A percentile compares a stretch with the other conserved stretches of the same genome.
These are phyloP conservation scores for Caiman crocodilus DNA, from an alignment of 2,797 vertebrate genomes.

Conservation along the genomic window DNA sequence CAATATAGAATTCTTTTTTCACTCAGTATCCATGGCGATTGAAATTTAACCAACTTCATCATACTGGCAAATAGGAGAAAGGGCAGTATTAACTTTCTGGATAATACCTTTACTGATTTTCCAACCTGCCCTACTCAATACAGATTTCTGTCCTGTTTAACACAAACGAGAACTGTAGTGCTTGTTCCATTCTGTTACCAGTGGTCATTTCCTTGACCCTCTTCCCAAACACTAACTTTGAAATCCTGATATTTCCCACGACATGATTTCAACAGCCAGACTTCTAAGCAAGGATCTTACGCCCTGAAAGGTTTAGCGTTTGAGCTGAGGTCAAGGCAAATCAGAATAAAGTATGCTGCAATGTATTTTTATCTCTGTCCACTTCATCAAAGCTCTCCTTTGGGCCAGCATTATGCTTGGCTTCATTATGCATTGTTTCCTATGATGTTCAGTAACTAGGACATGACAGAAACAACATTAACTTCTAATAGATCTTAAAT, in stretches of 20 bases:
- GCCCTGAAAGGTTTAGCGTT: background rate
- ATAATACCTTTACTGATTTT: background rate
- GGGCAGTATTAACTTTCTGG: background rate
- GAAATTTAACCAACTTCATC: background rate
- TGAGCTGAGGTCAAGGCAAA: background rate
- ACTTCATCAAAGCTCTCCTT: background rate
- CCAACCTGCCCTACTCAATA: background rate
- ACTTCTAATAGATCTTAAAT: background rate
- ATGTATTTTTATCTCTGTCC: background rate
- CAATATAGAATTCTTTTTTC: background rate
- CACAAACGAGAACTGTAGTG: background rate
- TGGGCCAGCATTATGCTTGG: background rate
- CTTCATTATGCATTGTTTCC: background rate
- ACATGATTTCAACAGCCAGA: background rate
- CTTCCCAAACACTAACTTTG: background rate
- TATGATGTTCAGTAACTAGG: background rate
- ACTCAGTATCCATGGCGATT: background rate
- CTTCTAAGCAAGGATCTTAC: slow-evolving; percentile 22
- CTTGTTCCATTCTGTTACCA: background rate
- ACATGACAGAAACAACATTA: background rate
- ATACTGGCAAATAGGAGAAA: background rate
- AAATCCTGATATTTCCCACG: background rate
- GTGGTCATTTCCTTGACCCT: background rate
- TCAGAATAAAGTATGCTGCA: background rate
- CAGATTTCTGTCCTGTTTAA: background rate